phyloP scores from a whole-genome alignment of 2,113 vertebrate genomes.

The Anguilla rostrata region DNA sequence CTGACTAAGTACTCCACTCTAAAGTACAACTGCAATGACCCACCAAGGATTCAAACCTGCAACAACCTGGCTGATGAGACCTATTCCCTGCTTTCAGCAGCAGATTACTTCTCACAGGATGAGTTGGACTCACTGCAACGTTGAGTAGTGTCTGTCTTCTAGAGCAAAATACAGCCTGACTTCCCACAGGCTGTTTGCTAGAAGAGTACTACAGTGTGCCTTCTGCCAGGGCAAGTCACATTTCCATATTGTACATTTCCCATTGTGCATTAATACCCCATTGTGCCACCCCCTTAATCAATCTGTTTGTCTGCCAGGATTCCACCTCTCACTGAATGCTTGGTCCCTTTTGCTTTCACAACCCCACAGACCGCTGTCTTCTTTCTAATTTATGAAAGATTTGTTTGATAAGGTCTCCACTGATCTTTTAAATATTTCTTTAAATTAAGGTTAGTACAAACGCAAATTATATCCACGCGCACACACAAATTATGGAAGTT shows the following conservation, averaged over 20 bases:
- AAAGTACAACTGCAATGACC: not conserved
- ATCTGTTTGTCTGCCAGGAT: not conserved
- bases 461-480: not conserved
- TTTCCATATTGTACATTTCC: conserved; percentile 7
- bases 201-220: conserved; percentile 41
- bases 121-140: too few species aligned
- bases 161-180: not conserved
- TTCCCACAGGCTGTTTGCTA: conserved; percentile 47
- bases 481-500: too few species aligned
- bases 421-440: too few species aligned
- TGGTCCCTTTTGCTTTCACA: not conserved
- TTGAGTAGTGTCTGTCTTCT: not conserved
- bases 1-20: not conserved
- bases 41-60: not conserved
- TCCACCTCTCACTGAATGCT: not conserved
- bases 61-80: not conserved
- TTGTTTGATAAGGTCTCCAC: not conserved
- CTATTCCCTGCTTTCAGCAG: not conserved
- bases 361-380: not conserved
- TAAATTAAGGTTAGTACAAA: not conserved
- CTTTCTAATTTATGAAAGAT: not conserved
- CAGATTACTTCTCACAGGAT: not conserved
- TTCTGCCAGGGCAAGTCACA: conserved; percentile 38
- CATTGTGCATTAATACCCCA: not conserved
- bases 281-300: not conserved